A percentile compares a stretch with the other conserved stretches of the same genome.
Conservation (phyloP, 2,113 vertebrate genomes). For the Osmerus mordax region DNA sequence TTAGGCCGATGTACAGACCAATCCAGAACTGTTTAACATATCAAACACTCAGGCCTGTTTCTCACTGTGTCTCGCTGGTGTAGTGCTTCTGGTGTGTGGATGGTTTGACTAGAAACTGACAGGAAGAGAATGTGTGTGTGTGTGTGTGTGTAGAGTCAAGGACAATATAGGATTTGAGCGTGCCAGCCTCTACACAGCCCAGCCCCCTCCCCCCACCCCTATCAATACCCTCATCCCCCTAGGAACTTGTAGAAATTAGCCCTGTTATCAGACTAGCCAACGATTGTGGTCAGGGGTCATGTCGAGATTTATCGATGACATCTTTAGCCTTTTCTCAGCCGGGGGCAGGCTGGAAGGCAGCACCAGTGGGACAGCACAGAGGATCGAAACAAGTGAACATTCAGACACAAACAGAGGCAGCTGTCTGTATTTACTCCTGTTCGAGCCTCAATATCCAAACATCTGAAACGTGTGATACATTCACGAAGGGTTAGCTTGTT, state of each 20-base stretch:
- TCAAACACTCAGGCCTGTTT: neutral
- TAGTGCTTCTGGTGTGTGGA: neutral
- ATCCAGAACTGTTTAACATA: neutral
- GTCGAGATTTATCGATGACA: conserved; percentile 33
- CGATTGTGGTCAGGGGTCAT: conserved; percentile 30
- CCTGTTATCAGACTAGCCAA: conserved; percentile 40
- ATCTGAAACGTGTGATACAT: too few species aligned
- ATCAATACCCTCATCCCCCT: conserved; percentile 26
- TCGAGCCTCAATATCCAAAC: too few species aligned
- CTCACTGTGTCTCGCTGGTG: conserved; percentile 32
- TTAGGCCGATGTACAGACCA: neutral
- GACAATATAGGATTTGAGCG: too few species aligned
- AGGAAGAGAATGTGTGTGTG: neutral
- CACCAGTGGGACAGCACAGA: too few species aligned
- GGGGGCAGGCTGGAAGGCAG: too few species aligned
- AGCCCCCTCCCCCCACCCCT: conserved; percentile 20
- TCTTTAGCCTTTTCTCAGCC: conserved; percentile 13
- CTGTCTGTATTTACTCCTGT: too few species aligned
- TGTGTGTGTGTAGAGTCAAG: neutral
- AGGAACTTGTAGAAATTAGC: conserved; percentile 41
- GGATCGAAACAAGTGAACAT: too few species aligned
- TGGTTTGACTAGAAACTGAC: neutral
- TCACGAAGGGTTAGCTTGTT: too few species aligned
- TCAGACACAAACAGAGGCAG: too few species aligned
- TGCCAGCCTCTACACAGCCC: neutral